A percentile compares a stretch with the other conserved stretches of the same genome.
These are phyloP conservation scores for Girardinus metallicus DNA, from an alignment of 2,797 vertebrate species.

Conservation along the genomic window DNA sequence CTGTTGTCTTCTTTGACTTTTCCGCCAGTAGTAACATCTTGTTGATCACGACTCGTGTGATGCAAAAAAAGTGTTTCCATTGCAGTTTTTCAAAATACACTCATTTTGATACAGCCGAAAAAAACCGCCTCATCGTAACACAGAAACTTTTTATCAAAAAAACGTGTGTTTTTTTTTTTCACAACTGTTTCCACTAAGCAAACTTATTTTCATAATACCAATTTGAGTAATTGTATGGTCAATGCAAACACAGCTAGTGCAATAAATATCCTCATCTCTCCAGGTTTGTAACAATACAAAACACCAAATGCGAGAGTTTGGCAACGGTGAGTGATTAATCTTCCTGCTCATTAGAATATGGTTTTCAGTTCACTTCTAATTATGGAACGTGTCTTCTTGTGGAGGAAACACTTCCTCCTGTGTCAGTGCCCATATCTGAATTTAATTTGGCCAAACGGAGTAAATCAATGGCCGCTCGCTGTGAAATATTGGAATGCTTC, in stretches of 20 bases:
- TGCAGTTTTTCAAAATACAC: too few species aligned
- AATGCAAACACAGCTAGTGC: not conserved
- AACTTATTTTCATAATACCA: too few species aligned
- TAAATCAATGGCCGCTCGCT: constrained; percentile 47
- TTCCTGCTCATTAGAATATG: constrained; percentile 34
- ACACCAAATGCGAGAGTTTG: not conserved
- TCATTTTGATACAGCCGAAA: too few species aligned
- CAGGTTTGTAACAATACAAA: not conserved
- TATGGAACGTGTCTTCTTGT: constrained; percentile 45
- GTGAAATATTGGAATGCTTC: constrained; percentile 34
- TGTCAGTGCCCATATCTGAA: constrained; percentile 42
- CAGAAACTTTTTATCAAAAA: too few species aligned
- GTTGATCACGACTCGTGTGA: too few species aligned
- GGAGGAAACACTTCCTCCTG: constrained; percentile 39
- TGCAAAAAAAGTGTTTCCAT: too few species aligned
- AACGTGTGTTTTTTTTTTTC: too few species aligned
- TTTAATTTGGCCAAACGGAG: constrained; percentile 36
- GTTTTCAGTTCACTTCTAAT: constrained; percentile 45
- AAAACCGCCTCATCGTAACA: too few species aligned
- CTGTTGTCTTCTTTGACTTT: too few species aligned
- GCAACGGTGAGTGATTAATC: not conserved
- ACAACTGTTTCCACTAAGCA: too few species aligned
- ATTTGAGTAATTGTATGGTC: too few species aligned
- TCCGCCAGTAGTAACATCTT: too few species aligned
- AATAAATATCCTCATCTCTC: not conserved